phyloP scores from a whole-genome alignment of 2,797 vertebrate species.

The Picus viridis region DNA sequence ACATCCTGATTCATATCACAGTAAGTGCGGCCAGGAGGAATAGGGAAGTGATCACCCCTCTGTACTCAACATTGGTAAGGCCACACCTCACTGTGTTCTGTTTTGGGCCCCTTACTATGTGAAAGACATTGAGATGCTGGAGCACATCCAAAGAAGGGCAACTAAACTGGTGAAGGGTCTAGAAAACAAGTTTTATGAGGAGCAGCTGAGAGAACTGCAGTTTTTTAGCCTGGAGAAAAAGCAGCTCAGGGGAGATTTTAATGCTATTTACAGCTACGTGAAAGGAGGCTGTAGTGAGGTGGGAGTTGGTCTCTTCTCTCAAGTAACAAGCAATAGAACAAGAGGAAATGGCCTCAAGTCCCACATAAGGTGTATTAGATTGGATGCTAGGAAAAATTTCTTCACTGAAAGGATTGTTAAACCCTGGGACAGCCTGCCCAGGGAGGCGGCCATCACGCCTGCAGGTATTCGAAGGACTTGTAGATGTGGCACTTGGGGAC shows the following conservation, averaged over 20 bases:
- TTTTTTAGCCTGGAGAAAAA: not conserved
- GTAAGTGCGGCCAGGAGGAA: not conserved
- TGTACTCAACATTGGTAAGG: too few relatives aligned
- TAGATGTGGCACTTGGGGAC: not conserved
- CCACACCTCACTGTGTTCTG: too few relatives aligned
- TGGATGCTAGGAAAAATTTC: not conserved
- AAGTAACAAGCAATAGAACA: not conserved
- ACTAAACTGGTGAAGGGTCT: not conserved
- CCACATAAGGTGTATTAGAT: not conserved
- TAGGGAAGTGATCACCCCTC: too few relatives aligned
- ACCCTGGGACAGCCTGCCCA: not conserved
- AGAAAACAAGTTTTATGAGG: not conserved
- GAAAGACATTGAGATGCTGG: not conserved
- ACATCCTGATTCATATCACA: not conserved
- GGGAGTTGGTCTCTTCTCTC: not conserved
- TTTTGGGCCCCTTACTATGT: too few relatives aligned
- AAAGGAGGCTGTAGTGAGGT: not conserved
- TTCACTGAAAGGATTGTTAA: not conserved
- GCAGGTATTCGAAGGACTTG: not conserved
- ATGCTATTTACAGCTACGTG: not conserved
- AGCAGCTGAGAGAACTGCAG: not conserved
- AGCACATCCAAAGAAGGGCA: not conserved
- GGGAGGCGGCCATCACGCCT: not conserved
- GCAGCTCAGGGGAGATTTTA: not conserved
- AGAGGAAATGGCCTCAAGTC: not conserved